Base-by-base conservation (phyloP, 2,888 invertebrate species). In the Dendrolimus pini region DNA sequence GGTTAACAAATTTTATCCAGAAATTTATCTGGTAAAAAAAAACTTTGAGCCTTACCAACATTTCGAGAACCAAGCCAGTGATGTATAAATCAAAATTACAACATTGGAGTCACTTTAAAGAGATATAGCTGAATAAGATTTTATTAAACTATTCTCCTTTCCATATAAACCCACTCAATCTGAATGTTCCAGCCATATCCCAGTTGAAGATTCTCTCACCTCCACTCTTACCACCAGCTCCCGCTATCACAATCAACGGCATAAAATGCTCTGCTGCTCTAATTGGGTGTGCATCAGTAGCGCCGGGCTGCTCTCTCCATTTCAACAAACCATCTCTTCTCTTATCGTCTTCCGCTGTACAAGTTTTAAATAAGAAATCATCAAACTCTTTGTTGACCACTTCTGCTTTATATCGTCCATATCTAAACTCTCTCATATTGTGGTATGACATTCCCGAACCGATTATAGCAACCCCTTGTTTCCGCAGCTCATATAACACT, bases 371-470 rank as follows among this genome's bases (percentile, higher is more conserved):
- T 41, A 90, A 68, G 67, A 77, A 90, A 8, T 83, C 78, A 67
- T 90, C 90, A 77, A 90, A 90, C 8, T 83, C 83, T 52, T 75
- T 67, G 65, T 90, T 90, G 0, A 89, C 73, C 30, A 89, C 84
- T 3, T 62, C 60, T 0, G 73, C 65, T 7, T 66, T 63, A 7
- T 73, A 13, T 53, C 80, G 65, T 6, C 71, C 69, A 1, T 61
- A 69, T 68, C 65, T 77, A 57, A 90, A 90, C 57, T 83, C 84
- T 59, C 85, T 75, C 90, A 90, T 90, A 55, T 90, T 90, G 54
- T 90, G 90, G 54, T 86, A 90, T 0, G 89, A 89, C 90, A 90
- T 90, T 1, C 90, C 90, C 0, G 90, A 90, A 0, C 89, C 90
- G 0, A 90, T 60, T 2, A 90, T 62, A 0, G 87, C 88, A 1